Base-by-base conservation (phyloP, 92 coral and sea anemone species). In the Porites divaricata region DNA sequence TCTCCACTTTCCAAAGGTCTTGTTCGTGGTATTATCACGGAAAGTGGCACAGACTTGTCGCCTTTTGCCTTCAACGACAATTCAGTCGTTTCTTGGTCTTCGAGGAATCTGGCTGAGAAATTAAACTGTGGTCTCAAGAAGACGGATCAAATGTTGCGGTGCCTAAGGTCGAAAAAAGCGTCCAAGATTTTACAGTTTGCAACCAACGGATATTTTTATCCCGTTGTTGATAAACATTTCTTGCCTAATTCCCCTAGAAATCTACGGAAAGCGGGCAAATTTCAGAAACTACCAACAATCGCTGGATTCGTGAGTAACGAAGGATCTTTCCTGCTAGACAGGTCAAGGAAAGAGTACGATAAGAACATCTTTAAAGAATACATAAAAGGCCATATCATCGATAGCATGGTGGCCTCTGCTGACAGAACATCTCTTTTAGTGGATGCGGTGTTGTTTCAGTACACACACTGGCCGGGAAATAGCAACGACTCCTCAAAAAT, bases 241-340 rank as follows among this genome's bases (percentile, higher is more conserved):
- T 88, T 92, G 63, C 87, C 74, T 1, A 91, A 89, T 76, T 75
- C 93, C 25, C 95, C 95, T 15, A 65, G 66, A 67, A 86, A 89
- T 63, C 82, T 92, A 53, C 75, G 95, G 52, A 68, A 84, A 69
- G 83, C 87, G 49, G 95, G 95, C 20, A 66, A 81, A 76, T 92
- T 92, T 63, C 88, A 89, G 16, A 92, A 87, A 75, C 19, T 92
- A 15, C 95, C 95, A 0, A 65, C 88, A 25, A 82, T 92, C 69
- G 89, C 93, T 45, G 95, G 95, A 1, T 92, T 89, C 79, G 93
- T 92, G 57, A 78, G 88, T 81, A 69, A 92, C 48, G 95, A 92
- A 83, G 95, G 95, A 9, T 86, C 95, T 8, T 81, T 89, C 25
- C 19, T 92, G 23, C 86, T 89, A 49, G 69, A 52, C 19, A 15